Base-by-base conservation (phyloP, 2,113 vertebrate species). In the Semnornis frantzii region DNA sequence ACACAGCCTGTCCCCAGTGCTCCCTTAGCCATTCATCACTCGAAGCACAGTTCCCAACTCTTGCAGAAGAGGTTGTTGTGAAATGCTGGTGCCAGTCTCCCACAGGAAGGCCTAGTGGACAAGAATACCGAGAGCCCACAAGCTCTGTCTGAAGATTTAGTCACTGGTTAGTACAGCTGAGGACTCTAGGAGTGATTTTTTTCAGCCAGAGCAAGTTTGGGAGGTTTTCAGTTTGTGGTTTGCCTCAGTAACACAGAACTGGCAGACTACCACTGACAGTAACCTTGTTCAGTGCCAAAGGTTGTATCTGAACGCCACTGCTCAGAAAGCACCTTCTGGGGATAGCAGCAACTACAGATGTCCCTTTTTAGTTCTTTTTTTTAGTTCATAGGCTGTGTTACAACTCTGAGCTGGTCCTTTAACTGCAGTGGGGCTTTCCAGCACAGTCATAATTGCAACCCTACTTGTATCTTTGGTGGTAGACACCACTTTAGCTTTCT, bases 21-120 rank as follows among this genome's bases (percentile, higher is more conserved):
- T 93, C 87, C 76, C 71, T 28, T 33, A 68, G 23, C 58, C 48
- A 25, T 81, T 75, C 73, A 44, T 73, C 62, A 62, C 59, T 87
- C 76, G 54, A 59, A 85, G 33, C 33, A 23, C 4, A 91, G 85
- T 52, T 86, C 72, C 86, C 63, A 85, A 16, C 73, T 90, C 57
- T 85, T 92, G 63, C 75, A 65, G 4, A 87, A 95, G 87, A 82
- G 75, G 37, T 91, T 66, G 64, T 87, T 90, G 74, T 89, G 87
- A 94, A 95, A 81, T 93, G 11, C 30, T 79, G 15, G 39, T 95
- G 64, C 23, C 69, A 73, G 1, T 17, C 59, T 23, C 87, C 62
- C 74, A 65, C 58, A 70, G 55, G 62, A 66, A 85, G 46, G 33
- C 76, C 24, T 79, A 71, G 52, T 78, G 74, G 70, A 57, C 46